Evolutionary conservation across 1,140 invertebrate species (phyloP).

Genomic region (Zaprionus capensis): DNA sequence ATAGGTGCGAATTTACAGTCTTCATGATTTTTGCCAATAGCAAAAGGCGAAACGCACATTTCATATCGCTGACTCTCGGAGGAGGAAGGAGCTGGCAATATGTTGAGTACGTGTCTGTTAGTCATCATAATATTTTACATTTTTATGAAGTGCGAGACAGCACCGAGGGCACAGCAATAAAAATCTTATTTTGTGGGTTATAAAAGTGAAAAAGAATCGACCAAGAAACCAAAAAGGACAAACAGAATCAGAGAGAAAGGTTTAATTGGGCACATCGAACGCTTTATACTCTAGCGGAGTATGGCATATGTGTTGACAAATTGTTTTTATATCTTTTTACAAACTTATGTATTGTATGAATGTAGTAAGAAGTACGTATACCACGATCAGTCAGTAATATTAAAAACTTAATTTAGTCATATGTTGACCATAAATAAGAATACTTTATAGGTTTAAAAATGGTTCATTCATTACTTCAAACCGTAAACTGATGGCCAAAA

Average conservation of each 20-base stretch:
- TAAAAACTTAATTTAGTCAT: too few relatives aligned
- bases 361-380: too few relatives aligned
- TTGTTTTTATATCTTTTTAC: too few relatives aligned
- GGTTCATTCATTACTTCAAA: too few relatives aligned
- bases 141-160: slow-evolving; percentile 78
- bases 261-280: background rate
- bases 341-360: too few relatives aligned
- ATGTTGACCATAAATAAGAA: too few relatives aligned
- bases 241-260: slow-evolving; percentile 10
- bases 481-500: too few relatives aligned
- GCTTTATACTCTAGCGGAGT: background rate
- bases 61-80: slow-evolving; percentile 15
- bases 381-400: too few relatives aligned
- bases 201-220: slow-evolving; percentile 63
- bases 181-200: slow-evolving; percentile 81
- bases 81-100: slow-evolving; percentile 35
- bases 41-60: slow-evolving; percentile 32
- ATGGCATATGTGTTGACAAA: background rate
- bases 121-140: slow-evolving; percentile 82
- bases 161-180: slow-evolving; percentile 68
- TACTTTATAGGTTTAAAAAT: too few relatives aligned
- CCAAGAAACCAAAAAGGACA: slow-evolving; percentile 1
- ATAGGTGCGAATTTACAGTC: slow-evolving; percentile 41
- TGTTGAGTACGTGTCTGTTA: slow-evolving; percentile 68
- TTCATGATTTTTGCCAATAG: slow-evolving; percentile 54